These are phyloP conservation scores for Parapsyche elsis DNA, from an alignment of 1,140 invertebrate genomes.

Conservation along the genomic window DNA sequence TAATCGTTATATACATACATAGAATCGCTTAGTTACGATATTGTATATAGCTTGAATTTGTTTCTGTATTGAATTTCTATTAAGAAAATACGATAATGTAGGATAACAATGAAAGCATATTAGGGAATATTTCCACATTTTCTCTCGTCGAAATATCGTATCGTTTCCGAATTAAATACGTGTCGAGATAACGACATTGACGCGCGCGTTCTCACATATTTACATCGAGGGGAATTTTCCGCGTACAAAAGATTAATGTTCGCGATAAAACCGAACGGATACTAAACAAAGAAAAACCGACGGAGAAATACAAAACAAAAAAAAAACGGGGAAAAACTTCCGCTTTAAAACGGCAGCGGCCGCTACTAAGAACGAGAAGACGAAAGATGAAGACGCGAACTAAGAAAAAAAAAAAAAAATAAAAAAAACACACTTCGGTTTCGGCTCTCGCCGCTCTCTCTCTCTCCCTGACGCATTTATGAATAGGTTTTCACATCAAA, in stretches of 20 bases:
- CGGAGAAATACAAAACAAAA: not conserved
- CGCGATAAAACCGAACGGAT: conserved; percentile 19
- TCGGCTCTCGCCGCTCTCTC: not conserved
- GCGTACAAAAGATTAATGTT: conserved; percentile 4
- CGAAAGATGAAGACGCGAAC: conserved; percentile 11
- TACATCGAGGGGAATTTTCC: not conserved
- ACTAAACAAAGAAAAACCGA: conserved; percentile 15
- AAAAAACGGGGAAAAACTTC: conserved; percentile 7
- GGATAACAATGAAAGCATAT: too few species aligned
- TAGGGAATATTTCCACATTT: too few species aligned
- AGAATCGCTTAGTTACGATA: too few species aligned
- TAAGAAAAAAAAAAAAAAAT: conserved; percentile 13
- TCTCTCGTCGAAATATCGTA: too few species aligned
- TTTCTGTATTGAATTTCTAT: too few species aligned
- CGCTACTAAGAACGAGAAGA: not conserved
- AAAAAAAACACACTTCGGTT: conserved; percentile 18
- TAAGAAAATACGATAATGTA: too few species aligned
- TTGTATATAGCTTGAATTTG: too few species aligned
- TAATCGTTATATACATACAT: too few species aligned
- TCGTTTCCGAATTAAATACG: too few species aligned
- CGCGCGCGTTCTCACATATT: not conserved
- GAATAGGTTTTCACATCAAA: conserved; percentile 53
- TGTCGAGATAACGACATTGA: not conserved
- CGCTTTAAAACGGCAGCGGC: conserved; percentile 12
- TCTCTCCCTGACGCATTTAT: conserved; percentile 51